Evolutionary conservation across 2,113 vertebrate species (phyloP), one percentile per base, ranked within the genome.

Genomic region (Hemichromis elongatus): DNA sequence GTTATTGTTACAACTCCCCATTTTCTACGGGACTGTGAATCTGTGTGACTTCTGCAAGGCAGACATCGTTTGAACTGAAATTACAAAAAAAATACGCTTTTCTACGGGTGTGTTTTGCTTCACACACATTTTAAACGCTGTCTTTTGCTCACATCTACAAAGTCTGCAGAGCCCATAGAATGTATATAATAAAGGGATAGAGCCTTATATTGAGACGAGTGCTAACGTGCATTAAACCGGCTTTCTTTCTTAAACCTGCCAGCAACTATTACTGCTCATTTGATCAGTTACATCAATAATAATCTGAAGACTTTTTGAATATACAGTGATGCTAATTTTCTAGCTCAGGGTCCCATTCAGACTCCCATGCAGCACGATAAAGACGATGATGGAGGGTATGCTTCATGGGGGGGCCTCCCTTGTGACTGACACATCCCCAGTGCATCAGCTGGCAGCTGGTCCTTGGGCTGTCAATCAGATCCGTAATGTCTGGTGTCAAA

Each of bases 1-100:
- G 55, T 77, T 84, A 75, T 82, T 68, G 19, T 81, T 80, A 26
- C 21, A 68, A 84, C 66, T 81, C 26, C 53, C 10, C 10, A 50
- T n/a, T 75, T 75, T 75, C 45, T 19, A 75, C 16, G n/a, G 10
- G 0, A 79, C 45, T 63, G n/a, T 24, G 47, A 18, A 28, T 59
- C 45, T 61, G 7, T 47, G 40, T 6, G 54, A 79, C 5, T 59
- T 54, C 53, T 56, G 9, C 54, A 28, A 35, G 6, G 45, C 54
- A 59, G 24, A 9, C 54, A 79, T 75, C 28, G 3, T 52, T 50
- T 75, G 45, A 30, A 26, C 30, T 50, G 26, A 75, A 75, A 30
- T 50, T 50, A 75, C 68, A 50, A 30, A 30, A 30, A 30, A 8
- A 30, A 50, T 10, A 3, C 10, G 5, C 30, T 77, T 50, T 50